A percentile compares a stretch with the other conserved stretches of the same genome.
Conservation (phyloP, 92 coral and sea anemone genomes). For the Epizoanthus rinbou region DNA sequence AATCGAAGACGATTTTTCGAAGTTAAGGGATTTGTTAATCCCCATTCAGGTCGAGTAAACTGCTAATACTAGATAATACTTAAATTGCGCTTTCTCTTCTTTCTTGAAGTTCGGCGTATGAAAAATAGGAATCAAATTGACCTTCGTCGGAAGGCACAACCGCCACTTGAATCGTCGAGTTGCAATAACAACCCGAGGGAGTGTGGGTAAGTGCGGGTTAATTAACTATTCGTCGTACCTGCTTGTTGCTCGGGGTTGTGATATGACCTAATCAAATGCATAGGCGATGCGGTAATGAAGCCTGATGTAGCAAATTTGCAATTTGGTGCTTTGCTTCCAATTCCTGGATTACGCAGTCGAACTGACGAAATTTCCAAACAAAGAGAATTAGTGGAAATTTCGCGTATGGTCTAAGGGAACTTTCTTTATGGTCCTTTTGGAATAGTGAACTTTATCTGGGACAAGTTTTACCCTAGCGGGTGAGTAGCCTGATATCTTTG, state of each 20-base stretch:
- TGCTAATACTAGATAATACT: no score
- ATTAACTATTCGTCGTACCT: constrained; percentile 84
- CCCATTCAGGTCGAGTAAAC: no score
- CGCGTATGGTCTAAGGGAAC: constrained; percentile 28
- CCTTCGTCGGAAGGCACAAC: not conserved
- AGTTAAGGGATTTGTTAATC: no score
- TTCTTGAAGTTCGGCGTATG: no score
- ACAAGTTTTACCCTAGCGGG: constrained; percentile 36
- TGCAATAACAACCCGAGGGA: constrained; percentile 11
- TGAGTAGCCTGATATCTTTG: not conserved
- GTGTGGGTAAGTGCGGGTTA: constrained; percentile 26
- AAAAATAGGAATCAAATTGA: constrained; percentile 14
- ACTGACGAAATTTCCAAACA: constrained; percentile 71
- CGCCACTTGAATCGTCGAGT: constrained; percentile 21
- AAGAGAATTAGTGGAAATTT: constrained; percentile 42
- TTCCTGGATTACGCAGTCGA: constrained; percentile 64
- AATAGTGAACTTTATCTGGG: constrained; percentile 21
- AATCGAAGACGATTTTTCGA: no score
- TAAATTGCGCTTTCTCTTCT: no score
- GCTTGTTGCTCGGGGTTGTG: constrained; percentile 57
- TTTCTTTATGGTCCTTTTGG: constrained; percentile 39
- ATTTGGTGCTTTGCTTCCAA: constrained; percentile 54
- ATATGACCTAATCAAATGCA: constrained; percentile 97
- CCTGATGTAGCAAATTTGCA: constrained; percentile 81
- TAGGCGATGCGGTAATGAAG: constrained; percentile 91